These are phyloP conservation scores for Drosophila prosaltans DNA, from an alignment of 1,140 invertebrate species.

Conservation along the genomic window DNA sequence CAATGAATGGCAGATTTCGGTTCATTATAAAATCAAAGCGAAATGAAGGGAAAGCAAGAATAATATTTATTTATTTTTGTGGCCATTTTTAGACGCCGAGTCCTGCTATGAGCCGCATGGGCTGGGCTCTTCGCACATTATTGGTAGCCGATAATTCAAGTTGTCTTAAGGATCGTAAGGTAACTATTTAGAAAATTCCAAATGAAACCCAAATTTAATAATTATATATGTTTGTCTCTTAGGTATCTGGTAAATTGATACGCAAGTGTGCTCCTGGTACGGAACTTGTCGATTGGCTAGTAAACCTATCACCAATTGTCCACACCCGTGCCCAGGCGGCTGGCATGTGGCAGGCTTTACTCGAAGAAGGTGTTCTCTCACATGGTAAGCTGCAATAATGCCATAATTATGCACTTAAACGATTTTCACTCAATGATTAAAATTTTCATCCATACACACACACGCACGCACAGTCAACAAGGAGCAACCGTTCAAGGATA, in stretches of 20 bases:
- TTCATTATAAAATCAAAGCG: conserved; percentile 11
- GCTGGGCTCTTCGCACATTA: conserved; percentile 88
- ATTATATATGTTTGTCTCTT: conserved; percentile 30
- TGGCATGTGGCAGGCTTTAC: conserved; percentile 93
- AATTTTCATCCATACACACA: background rate
- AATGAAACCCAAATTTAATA: conserved; percentile 28
- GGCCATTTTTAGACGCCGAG: conserved; percentile 84
- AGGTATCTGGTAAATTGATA: conserved; percentile 85
- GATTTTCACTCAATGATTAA: conserved; percentile 21
- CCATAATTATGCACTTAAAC: conserved; percentile 29
- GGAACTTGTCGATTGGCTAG: conserved; percentile 92
- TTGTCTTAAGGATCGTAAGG: conserved; percentile 86
- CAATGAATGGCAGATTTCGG: conserved; percentile 7
- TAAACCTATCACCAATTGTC: conserved; percentile 84
- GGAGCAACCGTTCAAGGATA: conserved; percentile 93
- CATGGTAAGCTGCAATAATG: conserved; percentile 86
- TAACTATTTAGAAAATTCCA: conserved; percentile 42
- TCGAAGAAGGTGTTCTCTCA: conserved; percentile 91
- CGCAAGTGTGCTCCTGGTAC: conserved; percentile 86
- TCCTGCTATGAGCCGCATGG: conserved; percentile 87
- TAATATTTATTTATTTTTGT: conserved; percentile 22
- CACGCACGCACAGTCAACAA: conserved; percentile 85
- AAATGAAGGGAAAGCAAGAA: background rate
- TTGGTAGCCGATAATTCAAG: conserved; percentile 86
- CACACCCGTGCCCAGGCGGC: conserved; percentile 89